These are phyloP conservation scores for Keiferia lycopersicella DNA, from an alignment of 2,888 invertebrate species.

Conservation along the genomic window DNA sequence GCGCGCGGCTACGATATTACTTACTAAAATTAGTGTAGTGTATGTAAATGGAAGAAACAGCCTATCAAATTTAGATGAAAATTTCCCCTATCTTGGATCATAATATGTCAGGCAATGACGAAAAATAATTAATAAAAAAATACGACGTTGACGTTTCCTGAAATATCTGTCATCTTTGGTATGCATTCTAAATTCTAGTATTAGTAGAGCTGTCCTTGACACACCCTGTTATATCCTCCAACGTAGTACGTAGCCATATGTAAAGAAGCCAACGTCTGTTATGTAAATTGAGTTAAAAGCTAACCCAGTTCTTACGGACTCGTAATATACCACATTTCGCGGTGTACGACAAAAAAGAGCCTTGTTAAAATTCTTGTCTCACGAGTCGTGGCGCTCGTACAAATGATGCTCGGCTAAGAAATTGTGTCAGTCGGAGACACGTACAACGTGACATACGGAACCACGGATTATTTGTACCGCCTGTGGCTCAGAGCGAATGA, in stretches of 20 bases:
- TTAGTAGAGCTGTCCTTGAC: too few relatives aligned
- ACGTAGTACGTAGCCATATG: neutral
- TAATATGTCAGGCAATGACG: too few relatives aligned
- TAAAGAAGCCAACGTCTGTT: neutral
- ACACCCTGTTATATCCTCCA: too few relatives aligned
- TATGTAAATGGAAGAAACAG: too few relatives aligned
- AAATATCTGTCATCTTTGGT: too few relatives aligned
- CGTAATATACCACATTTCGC: slow-evolving; percentile 8
- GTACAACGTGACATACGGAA: slow-evolving; percentile 19
- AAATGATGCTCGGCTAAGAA: slow-evolving; percentile 52
- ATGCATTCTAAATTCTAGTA: too few relatives aligned
- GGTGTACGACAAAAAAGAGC: slow-evolving; percentile 13
- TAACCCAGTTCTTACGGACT: slow-evolving; percentile 2
- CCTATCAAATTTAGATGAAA: too few relatives aligned
- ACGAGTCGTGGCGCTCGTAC: slow-evolving; percentile 37
- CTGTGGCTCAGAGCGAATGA: neutral
- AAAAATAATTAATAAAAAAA: too few relatives aligned
- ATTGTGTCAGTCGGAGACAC: slow-evolving; percentile 52
- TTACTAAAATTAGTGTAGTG: too few relatives aligned
- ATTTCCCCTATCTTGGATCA: too few relatives aligned
- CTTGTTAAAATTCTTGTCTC: slow-evolving; percentile 37
- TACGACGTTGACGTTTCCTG: too few relatives aligned
- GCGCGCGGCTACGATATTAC: neutral
- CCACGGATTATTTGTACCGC: neutral
- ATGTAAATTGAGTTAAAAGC: neutral